A percentile compares a stretch with the other conserved stretches of the same genome.
phyloP scores from a whole-genome alignment of 1,140 invertebrate species.

The Condylostylus longicornis region DNA sequence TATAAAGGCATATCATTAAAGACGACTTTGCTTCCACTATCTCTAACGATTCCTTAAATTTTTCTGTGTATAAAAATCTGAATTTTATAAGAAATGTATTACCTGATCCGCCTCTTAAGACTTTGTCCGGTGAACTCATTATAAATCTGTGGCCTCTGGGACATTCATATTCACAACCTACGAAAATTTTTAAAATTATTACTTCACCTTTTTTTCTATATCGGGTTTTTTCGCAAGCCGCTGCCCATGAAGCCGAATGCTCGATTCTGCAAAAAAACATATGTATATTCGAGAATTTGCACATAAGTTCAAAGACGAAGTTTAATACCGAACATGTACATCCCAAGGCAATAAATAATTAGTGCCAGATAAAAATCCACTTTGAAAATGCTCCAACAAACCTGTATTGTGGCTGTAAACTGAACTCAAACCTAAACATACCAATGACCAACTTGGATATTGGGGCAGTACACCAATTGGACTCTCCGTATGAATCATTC shows the following conservation, averaged over 20 bases:
- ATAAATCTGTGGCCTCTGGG: constrained; percentile 86
- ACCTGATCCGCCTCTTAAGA: constrained; percentile 59
- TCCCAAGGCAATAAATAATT: constrained; percentile 94
- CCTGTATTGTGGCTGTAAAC: constrained; percentile 84
- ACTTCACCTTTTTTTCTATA: constrained; percentile 26
- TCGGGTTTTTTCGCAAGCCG: constrained; percentile 13
- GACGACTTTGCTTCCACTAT: constrained; percentile 69
- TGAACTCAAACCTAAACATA: constrained; percentile 78
- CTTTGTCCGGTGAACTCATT: constrained; percentile 73
- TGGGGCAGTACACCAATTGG: constrained; percentile 65
- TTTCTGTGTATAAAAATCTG: neutral
- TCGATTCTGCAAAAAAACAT: constrained; percentile 7
- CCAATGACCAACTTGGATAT: constrained; percentile 85
- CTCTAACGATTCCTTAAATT: constrained; percentile 45
- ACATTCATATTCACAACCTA: constrained; percentile 96
- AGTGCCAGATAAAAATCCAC: constrained; percentile 75
- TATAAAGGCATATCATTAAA: constrained; percentile 82
- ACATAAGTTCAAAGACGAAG: too few species aligned
- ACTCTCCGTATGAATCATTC: constrained; percentile 72
- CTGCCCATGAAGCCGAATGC: constrained; percentile 15
- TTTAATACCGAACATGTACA: constrained; percentile 65
- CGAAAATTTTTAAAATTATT: constrained; percentile 83
- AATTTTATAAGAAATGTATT: constrained; percentile 1
- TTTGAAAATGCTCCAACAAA: constrained; percentile 55
- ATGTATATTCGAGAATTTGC: neutral